Conservation (phyloP, 2,888 invertebrate genomes). For the Scaptomyza cyrtandrae region DNA sequence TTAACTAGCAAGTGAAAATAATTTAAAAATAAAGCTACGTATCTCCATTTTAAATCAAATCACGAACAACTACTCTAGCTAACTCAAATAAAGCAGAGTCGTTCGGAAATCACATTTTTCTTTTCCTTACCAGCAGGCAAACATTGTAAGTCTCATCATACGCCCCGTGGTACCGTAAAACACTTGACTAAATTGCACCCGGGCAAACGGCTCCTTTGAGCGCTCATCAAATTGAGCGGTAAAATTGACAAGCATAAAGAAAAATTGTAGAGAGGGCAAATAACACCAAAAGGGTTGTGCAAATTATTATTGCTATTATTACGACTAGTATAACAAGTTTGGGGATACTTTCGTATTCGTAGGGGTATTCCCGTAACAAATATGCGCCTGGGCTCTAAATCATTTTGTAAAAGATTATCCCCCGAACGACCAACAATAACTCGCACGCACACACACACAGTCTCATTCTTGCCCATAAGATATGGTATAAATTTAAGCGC, state of each 20-base stretch:
- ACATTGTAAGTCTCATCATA: constrained; percentile 8
- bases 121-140: background rate
- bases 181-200: background rate
- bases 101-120: background rate
- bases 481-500: constrained; percentile 50
- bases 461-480: background rate
- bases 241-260: constrained; percentile 49
- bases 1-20: no score
- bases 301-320: constrained; percentile 76
- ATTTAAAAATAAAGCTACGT: no score
- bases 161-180: background rate
- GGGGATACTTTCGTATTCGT: background rate
- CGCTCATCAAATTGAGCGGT: constrained; percentile 67
- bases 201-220: background rate
- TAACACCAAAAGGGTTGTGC: constrained; percentile 61
- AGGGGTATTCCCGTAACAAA: background rate
- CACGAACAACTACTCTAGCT: no score
- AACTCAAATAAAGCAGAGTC: background rate
- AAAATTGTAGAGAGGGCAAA: background rate
- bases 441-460: background rate
- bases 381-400: constrained; percentile 46
- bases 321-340: constrained; percentile 59
- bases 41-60: no score
- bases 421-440: background rate
- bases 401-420: constrained; percentile 60